A percentile compares a stretch with the other conserved stretches of the same genome.
These are phyloP conservation scores for Toxonevra muliebris DNA, from an alignment of 2,888 invertebrate genomes.

Conservation along the genomic window DNA sequence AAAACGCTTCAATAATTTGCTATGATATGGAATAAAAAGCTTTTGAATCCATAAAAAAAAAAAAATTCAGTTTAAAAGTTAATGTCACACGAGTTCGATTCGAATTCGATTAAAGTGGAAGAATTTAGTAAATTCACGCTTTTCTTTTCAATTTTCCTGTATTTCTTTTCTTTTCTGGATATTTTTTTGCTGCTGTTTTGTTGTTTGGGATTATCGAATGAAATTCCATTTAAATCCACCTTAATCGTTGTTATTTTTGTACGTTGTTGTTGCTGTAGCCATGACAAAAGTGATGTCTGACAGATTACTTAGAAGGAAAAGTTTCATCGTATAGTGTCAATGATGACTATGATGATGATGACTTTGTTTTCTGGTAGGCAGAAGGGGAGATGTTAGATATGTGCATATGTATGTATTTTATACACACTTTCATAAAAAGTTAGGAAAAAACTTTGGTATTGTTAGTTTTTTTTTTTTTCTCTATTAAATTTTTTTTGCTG, in stretches of 20 bases:
- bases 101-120: conserved; percentile 39
- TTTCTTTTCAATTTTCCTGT: conserved; percentile 22
- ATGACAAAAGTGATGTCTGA: conserved; percentile 38
- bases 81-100: conserved; percentile 12
- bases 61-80: conserved; percentile 23
- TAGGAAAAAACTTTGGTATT: neutral
- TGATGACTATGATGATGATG: conserved; percentile 15
- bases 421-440: neutral
- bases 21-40: neutral
- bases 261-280: conserved; percentile 24
- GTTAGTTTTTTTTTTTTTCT: neutral
- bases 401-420: neutral
- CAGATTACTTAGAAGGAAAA: conserved; percentile 35
- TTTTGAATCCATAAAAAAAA: conserved; percentile 2
- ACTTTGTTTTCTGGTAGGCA: neutral
- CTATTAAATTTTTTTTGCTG: neutral
- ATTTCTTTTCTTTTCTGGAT: conserved; percentile 12
- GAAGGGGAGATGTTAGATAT: neutral
- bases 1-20: conserved; percentile 13
- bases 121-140: conserved; percentile 35
- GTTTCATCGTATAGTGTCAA: neutral
- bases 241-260: conserved; percentile 36
- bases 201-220: conserved; percentile 35
- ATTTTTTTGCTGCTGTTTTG: conserved; percentile 3
- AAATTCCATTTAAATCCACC: conserved; percentile 40